A percentile compares a stretch with the other conserved stretches of the same genome.
Evolutionary conservation across 2,888 invertebrate species (phyloP).

Genomic region (Eristalinus sepulchralis): DNA sequence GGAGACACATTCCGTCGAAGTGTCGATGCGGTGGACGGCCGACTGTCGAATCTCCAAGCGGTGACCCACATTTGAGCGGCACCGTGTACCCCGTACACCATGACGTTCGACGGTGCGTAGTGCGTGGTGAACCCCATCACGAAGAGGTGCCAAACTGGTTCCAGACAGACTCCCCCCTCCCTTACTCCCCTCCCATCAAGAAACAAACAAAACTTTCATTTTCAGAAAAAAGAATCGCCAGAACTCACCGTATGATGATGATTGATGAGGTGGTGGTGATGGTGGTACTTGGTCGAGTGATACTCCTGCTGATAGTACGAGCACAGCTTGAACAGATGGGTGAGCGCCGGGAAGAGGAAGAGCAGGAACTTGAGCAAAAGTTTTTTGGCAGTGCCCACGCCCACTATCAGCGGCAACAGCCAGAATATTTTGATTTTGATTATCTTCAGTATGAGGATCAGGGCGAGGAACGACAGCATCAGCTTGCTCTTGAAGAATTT

Average conservation of each 20-base stretch:
- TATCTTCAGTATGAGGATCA: conserved; percentile 89
- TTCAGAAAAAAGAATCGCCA: conserved; percentile 33
- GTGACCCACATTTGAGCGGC: conserved; percentile 24
- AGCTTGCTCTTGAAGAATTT: conserved; percentile 89
- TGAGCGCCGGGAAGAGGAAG: conserved; percentile 90
- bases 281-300: conserved; percentile 89
- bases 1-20: background rate
- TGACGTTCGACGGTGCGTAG: background rate
- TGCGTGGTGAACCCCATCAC: conserved; percentile 33
- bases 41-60: background rate
- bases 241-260: conserved; percentile 86
- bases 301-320: conserved; percentile 89
- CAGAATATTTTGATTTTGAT: conserved; percentile 91
- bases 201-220: conserved; percentile 55
- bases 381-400: conserved; percentile 92
- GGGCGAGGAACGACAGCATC: conserved; percentile 87
- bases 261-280: conserved; percentile 90
- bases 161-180: background rate
- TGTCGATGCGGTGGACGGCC: background rate
- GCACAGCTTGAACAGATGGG: conserved; percentile 92
- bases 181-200: background rate
- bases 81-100: background rate
- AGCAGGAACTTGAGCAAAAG: conserved; percentile 89
- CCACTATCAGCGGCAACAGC: conserved; percentile 89
- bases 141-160: conserved; percentile 45